Conservation (phyloP, 2,797 vertebrate genomes). For the Florisuga fusca region DNA sequence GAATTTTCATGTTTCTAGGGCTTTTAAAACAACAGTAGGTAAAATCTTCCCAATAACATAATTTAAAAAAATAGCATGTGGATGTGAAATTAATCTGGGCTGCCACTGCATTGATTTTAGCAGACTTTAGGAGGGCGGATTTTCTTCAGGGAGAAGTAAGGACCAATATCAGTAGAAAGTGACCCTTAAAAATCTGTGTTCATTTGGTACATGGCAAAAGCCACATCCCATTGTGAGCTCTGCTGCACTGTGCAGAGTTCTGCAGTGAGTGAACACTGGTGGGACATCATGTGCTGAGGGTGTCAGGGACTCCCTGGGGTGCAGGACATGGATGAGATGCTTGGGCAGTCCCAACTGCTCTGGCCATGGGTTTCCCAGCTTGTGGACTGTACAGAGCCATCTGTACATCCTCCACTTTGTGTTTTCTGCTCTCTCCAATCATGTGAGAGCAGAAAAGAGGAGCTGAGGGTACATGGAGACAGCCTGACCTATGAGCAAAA, state of each 20-base stretch:
- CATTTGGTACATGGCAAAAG: rapidly evolving
- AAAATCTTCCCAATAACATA: constrained; percentile 51
- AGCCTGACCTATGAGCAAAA: background rate
- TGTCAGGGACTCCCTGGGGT: background rate
- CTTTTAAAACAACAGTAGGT: constrained; percentile 57
- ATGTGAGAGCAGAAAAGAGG: rapidly evolving
- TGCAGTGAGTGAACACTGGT: background rate
- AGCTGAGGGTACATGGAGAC: background rate
- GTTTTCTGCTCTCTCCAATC: background rate
- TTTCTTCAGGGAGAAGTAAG: background rate
- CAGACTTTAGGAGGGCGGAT: background rate
- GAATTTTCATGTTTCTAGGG: constrained; percentile 62
- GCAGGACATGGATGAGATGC: rapidly evolving
- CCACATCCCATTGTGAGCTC: background rate
- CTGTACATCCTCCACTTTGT: background rate
- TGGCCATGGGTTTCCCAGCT: background rate
- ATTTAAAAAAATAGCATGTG: background rate
- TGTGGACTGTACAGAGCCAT: background rate
- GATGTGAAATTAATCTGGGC: constrained; percentile 28
- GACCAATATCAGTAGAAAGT: background rate
- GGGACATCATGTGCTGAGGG: background rate
- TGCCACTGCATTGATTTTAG: constrained; percentile 4
- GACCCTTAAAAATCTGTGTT: background rate
- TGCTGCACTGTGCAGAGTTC: background rate
- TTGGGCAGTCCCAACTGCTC: background rate